Evolutionary conservation across 2,888 invertebrate genomes (phyloP).

Genomic region (Congeria kusceri): DNA sequence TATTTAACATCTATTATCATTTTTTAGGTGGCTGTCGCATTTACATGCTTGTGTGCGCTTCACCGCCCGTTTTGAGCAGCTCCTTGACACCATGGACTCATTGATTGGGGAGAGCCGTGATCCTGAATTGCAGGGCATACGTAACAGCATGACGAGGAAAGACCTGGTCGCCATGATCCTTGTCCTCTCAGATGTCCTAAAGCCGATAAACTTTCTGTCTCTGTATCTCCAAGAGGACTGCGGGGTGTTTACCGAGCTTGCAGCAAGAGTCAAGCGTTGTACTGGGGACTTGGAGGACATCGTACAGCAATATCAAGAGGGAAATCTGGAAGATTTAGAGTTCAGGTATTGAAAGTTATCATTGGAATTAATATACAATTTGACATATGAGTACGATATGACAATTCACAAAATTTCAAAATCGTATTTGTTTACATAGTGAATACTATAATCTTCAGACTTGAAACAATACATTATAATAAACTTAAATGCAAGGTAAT

Average conservation of each 20-base stretch:
- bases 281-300: background rate
- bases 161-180: conserved; percentile 1
- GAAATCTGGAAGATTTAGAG: background rate
- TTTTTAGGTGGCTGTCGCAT: conserved; percentile 16
- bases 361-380: too few relatives aligned
- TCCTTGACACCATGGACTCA: conserved; percentile 4
- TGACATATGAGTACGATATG: too few relatives aligned
- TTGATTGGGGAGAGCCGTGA: background rate
- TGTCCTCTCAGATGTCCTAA: conserved; percentile 6
- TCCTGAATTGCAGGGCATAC: background rate
- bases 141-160: background rate
- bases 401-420: too few relatives aligned
- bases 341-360: background rate
- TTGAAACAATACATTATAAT: too few relatives aligned
- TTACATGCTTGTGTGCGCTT: background rate
- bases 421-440: too few relatives aligned
- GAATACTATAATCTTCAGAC: too few relatives aligned
- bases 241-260: background rate
- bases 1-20: background rate
- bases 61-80: background rate
- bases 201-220: background rate
- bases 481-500: too few relatives aligned
- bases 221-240: conserved; percentile 13
- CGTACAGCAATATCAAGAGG: background rate
- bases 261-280: background rate